phyloP scores from a whole-genome alignment of 2,113 vertebrate species.

The Phylloscopus trochiloides region DNA sequence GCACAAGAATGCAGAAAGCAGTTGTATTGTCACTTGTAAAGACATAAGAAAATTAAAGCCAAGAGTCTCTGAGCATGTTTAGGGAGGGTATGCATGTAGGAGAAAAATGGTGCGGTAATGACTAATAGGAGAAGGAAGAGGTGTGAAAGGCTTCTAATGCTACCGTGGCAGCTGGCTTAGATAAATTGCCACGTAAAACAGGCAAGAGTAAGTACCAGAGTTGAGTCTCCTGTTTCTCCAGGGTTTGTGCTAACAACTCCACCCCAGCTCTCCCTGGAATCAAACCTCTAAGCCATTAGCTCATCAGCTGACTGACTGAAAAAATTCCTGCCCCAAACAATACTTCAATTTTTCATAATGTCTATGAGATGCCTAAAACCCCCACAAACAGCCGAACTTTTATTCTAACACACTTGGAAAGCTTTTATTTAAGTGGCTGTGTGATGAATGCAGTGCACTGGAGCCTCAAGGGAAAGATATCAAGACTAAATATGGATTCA shows the following conservation, averaged over 20 bases:
- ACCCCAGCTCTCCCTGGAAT: not conserved
- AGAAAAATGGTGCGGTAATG: not conserved
- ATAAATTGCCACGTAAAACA: not conserved
- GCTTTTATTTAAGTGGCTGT: not conserved
- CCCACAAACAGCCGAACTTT: not conserved
- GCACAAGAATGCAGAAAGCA: conserved; percentile 20
- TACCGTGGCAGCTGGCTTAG: not conserved
- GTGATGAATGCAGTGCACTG: conserved; percentile 6
- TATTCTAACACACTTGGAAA: conserved; percentile 23
- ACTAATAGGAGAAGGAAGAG: not conserved
- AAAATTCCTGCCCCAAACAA: conserved; percentile 16
- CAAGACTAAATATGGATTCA: conserved; percentile 48
- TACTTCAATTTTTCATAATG: conserved; percentile 56
- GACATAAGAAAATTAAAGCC: not conserved
- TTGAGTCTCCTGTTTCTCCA: conserved; percentile 4
- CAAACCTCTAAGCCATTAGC: conserved; percentile 39
- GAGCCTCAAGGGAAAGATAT: conserved; percentile 17
- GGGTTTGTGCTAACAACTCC: not conserved
- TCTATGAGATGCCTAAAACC: conserved; percentile 7
- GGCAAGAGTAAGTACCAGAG: conserved; percentile 10
- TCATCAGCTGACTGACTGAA: not conserved
- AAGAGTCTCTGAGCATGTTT: not conserved
- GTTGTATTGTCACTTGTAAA: not conserved
- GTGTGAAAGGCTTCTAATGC: not conserved
- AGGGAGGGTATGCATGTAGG: not conserved